Percentiles rank a stretch among this genome's conserved stretches.
Evolutionary conservation across 53 echinoderm and acorn worm genomes (phyloP).

Genomic region (Patiria pectinifera): DNA sequence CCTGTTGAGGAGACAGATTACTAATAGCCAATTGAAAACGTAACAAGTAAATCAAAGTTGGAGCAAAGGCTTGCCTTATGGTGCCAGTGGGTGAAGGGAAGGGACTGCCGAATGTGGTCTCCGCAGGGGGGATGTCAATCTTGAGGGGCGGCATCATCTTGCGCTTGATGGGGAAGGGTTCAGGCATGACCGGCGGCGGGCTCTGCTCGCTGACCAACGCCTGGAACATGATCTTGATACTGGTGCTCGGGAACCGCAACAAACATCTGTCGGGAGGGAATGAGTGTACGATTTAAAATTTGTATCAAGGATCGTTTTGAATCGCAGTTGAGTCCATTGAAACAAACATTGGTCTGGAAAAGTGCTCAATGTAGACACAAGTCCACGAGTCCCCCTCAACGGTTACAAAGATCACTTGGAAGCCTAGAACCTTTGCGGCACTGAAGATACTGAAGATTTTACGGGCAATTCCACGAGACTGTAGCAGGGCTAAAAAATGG

Average conservation of each 20-base stretch:
- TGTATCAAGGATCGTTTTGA: neutral
- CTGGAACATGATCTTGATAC: conserved; percentile 99
- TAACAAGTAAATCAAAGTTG: neutral
- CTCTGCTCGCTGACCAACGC: conserved; percentile 79
- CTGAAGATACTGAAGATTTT: too few relatives aligned
- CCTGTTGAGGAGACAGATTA: too few relatives aligned
- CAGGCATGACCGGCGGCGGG: conserved; percentile 57
- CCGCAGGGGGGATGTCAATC: conserved; percentile 91
- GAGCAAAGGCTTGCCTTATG: conserved; percentile 71
- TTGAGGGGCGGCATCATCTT: conserved; percentile 89
- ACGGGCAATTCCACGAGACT: too few relatives aligned
- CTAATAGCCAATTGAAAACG: too few relatives aligned
- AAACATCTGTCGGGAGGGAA: conserved; percentile 73
- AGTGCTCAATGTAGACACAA: too few relatives aligned
- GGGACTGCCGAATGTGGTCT: conserved; percentile 87
- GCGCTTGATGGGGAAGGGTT: conserved; percentile 70
- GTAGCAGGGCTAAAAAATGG: too few relatives aligned
- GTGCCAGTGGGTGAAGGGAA: conserved; percentile 96
- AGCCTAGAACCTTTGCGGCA: too few relatives aligned
- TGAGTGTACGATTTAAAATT: too few relatives aligned
- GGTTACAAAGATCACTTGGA: too few relatives aligned
- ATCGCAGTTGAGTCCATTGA: neutral
- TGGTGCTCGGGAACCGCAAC: conserved; percentile 97
- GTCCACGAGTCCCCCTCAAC: too few relatives aligned
- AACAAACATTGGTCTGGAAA: too few relatives aligned